Percentiles rank a stretch among this genome's conserved stretches.
These are phyloP conservation scores for Lindbergichthys nudifrons DNA, from an alignment of 2,797 vertebrate genomes.

Conservation along the genomic window DNA sequence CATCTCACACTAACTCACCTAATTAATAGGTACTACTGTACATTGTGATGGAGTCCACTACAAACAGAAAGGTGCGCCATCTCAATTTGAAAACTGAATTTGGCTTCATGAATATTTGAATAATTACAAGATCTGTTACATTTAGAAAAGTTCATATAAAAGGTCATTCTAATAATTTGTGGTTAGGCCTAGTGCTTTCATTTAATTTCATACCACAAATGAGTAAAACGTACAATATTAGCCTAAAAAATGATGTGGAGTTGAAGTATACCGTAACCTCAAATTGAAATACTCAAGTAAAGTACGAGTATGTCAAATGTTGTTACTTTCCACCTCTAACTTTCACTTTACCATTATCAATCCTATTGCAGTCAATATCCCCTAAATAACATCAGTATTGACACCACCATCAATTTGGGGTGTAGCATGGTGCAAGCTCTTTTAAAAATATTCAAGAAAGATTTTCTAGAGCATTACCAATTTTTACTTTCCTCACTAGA, in stretches of 20 bases:
- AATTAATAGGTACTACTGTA: background rate
- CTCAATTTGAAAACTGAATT: background rate
- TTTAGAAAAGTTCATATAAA: background rate
- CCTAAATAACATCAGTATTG: background rate
- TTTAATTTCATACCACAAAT: background rate
- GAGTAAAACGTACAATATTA: no score
- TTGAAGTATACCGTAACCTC: no score
- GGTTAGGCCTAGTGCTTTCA: background rate
- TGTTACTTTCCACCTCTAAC: no score
- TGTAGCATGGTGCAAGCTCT: background rate
- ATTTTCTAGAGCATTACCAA: background rate
- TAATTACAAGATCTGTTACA: no score
- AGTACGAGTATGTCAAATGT: no score
- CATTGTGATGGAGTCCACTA: background rate
- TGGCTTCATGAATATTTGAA: background rate
- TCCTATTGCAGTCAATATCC: background rate
- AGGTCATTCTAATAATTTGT: background rate
- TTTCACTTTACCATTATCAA: background rate
- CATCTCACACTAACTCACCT: background rate
- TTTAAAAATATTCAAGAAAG: background rate
- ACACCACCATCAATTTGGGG: background rate
- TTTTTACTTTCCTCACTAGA: background rate
- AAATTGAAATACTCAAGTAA: no score
- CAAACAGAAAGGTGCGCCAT: background rate
- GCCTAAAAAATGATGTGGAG: no score